Conservation (phyloP, 2,113 vertebrate species). For the Melospiza georgiana region DNA sequence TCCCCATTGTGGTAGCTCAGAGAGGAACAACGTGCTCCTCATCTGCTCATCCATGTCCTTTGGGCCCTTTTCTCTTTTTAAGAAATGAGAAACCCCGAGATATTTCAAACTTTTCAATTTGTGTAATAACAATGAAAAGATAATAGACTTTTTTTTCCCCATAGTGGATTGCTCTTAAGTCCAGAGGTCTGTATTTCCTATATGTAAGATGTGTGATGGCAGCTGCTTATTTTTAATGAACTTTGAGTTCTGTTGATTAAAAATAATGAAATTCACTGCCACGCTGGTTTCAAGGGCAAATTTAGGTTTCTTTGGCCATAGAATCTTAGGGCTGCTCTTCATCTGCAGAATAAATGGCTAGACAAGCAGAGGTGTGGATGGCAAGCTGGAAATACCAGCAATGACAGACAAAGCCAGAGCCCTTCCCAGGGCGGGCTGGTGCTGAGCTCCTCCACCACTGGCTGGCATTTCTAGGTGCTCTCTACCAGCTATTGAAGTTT, state of each 20-base stretch:
- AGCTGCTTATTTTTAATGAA: background rate
- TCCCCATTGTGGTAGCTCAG: background rate
- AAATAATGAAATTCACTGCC: background rate
- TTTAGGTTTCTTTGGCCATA: background rate
- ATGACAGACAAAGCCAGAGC: background rate
- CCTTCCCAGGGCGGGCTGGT: accelerated
- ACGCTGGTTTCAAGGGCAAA: background rate
- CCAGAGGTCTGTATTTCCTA: background rate
- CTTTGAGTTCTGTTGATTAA: background rate
- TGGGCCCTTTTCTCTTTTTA: background rate
- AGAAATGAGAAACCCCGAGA: background rate
- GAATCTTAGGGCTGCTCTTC: background rate
- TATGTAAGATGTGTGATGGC: background rate
- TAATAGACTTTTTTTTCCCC: background rate
- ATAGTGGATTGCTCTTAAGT: background rate
- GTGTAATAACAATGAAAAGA: background rate
- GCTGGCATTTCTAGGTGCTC: background rate
- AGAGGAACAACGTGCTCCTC: background rate
- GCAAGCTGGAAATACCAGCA: background rate
- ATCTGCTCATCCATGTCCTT: background rate
- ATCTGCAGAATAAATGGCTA: background rate
- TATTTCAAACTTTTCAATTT: background rate
- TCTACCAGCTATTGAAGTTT: background rate
- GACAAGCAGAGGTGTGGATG: background rate
- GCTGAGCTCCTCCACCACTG: background rate